Evolutionary conservation across 2,113 vertebrate genomes (phyloP), one percentile per base, ranked within the genome.

Genomic region (Hemiscyllium ocellatum): DNA sequence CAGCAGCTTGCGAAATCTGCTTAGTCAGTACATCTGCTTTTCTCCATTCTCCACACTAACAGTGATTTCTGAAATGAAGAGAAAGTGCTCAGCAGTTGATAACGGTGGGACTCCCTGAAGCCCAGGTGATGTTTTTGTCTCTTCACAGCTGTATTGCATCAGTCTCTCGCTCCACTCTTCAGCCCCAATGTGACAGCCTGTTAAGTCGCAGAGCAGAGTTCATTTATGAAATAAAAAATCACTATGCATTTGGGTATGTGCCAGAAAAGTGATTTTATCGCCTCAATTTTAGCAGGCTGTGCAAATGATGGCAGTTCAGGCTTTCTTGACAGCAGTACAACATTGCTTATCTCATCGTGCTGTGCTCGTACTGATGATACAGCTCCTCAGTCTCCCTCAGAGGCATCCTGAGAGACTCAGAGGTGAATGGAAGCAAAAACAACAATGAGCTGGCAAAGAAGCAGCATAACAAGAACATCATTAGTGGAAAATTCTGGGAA

Each of bases 1-100:
- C 94, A 95, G 93, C 93, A 95, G 94, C 94, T 50, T 70, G 94
- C 6, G 33, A 95, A 95, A 95, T 95, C 94, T 95, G 94, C 94
- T 95, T 95, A 95, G 94, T 95, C 94, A 95, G 94, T 95, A 33
- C 94, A 95, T 72, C 94, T 95, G 94, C 47, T 95, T 95, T 93
- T 72, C 68, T 95, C 94, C 94, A 95, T 95, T 95, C 66, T 76
- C 68, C 69, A 72, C 68, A 72, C 94, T 72, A 95, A 76, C 66
- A 95, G 94, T 72, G 37, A 95, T 95, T 52, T 95, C 24, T 52
- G 94, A 95, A 95, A 95, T 95, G 69, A 95, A 72, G 94, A 70
- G 68, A 37, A 95, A 95, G 37, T 95, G 66, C 29, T 52, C 69
- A 72, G 94, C 94, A 95, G 94, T 95, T 95, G 94, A 29, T 95